Conservation (phyloP, 2,113 vertebrate species). For the Rhombomys opimus region DNA sequence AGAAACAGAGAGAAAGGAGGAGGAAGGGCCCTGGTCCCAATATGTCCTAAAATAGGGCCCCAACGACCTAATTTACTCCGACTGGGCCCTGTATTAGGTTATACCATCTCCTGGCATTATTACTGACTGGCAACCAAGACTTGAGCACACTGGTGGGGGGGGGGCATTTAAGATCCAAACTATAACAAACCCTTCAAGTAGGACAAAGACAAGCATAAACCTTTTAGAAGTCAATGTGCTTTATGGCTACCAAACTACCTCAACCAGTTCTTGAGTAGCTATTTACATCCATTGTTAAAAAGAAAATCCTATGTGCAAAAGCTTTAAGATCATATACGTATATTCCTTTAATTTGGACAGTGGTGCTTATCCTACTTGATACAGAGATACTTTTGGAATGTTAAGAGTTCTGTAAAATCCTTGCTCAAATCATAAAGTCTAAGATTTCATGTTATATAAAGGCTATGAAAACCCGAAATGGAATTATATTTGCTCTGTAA, state of each 20-base stretch:
- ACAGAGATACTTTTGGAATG: neutral
- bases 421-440: neutral
- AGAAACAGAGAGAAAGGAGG: neutral
- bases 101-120: neutral
- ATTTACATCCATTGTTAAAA: neutral
- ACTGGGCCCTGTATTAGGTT: neutral
- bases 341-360: conserved; percentile 25
- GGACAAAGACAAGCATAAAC: neutral
- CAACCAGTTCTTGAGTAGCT: neutral
- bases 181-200: neutral
- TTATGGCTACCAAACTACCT: neutral
- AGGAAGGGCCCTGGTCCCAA: neutral
- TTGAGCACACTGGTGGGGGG: neutral
- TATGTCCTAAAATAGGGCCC: neutral
- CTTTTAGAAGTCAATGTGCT: neutral
- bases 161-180: neutral
- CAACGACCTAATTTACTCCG: neutral
- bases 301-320: neutral
- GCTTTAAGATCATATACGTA: conserved; percentile 7
- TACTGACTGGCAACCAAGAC: neutral
- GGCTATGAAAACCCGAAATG: conserved; percentile 72
- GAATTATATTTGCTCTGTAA: conserved; percentile 83
- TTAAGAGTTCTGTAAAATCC: neutral
- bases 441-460: neutral
- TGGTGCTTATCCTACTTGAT: neutral